Evolutionary conservation across 2,888 invertebrate species (phyloP), one percentile per base, ranked within the genome.

Genomic region (Spodoptera exigua): DNA sequence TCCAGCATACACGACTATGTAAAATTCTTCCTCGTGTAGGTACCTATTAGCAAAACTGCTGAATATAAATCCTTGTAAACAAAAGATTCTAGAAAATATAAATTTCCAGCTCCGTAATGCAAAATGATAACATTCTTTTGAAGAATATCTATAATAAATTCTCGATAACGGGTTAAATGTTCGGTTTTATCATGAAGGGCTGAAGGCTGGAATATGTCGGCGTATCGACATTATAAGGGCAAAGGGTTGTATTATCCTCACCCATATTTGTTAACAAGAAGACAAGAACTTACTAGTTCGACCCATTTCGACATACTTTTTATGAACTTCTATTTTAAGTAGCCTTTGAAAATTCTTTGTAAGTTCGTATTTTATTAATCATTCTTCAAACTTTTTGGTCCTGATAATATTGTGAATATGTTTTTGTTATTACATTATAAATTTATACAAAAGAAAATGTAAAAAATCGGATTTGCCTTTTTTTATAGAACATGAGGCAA

Each of bases 211-310:
- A 82, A 85, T 82, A 82, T 79, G 80, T 78, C 74, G 78, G 78
- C 72, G 74, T 78, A 82, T 76, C 77, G 80, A 79, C 76, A 76
- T 81, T 80, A 82, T 80, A 76, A 70, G 61, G 78, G 76, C 65
- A 66, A 79, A 79, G 75, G 82, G 82, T 79, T 66, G 48, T 47
- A 35, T 69, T 53, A 71, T 63, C 47, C 47, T 61, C 43, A 60
- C 74, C 73, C 73, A 61, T 70, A 78, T 81, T 79, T 75, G 76
- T 76, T 78, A 72, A 65, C 67, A 71, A 61, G 61, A 77, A 75
- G 70, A 65, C 67, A 71, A 61, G 61, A 77, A 75, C 57, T 54
- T 72, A 66, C 59, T 56, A 57, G 62, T 43, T 35, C 46, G 40
- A 49, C 63, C 59, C 65, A 76, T 81, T 65, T 73, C 45, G 41